Conservation (phyloP, 2,113 vertebrate species). For the Pachycephala philippinensis region DNA sequence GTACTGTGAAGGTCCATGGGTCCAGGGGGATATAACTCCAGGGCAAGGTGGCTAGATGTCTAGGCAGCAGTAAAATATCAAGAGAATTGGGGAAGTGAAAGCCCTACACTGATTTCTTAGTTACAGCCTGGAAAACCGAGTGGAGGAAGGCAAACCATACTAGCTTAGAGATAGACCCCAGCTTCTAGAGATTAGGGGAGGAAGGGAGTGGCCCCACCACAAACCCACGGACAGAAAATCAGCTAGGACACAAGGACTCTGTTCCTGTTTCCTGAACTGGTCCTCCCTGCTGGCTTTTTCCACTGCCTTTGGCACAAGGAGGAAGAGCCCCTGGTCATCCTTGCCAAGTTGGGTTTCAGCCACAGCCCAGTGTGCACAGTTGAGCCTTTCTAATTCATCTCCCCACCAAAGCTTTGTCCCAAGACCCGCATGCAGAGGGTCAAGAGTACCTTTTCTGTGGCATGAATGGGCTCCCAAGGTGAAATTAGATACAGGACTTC, state of each 20-base stretch:
- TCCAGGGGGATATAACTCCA: neutral
- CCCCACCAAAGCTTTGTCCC: neutral
- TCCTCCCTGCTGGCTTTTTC: neutral
- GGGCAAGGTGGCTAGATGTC: neutral
- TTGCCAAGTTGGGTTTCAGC: accelerated
- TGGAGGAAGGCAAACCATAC: neutral
- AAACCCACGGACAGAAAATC: neutral
- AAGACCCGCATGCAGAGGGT: neutral
- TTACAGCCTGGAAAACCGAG: neutral
- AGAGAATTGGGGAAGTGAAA: neutral
- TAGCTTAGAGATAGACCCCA: neutral
- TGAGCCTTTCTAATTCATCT: neutral
- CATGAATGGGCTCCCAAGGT: neutral
- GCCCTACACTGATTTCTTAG: neutral
- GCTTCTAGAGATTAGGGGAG: neutral
- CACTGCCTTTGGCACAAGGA: neutral
- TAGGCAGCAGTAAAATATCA: neutral
- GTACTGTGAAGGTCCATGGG: neutral
- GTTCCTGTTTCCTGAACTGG: neutral
- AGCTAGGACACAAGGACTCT: neutral
- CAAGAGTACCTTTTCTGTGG: neutral
- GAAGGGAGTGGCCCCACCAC: neutral
- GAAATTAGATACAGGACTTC: neutral
- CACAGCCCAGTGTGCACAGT: neutral
- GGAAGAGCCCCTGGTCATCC: neutral